Percentiles rank a stretch among this genome's conserved stretches.
These are phyloP conservation scores for Erynnis tages DNA, from an alignment of 2,888 invertebrate species.

Conservation along the genomic window DNA sequence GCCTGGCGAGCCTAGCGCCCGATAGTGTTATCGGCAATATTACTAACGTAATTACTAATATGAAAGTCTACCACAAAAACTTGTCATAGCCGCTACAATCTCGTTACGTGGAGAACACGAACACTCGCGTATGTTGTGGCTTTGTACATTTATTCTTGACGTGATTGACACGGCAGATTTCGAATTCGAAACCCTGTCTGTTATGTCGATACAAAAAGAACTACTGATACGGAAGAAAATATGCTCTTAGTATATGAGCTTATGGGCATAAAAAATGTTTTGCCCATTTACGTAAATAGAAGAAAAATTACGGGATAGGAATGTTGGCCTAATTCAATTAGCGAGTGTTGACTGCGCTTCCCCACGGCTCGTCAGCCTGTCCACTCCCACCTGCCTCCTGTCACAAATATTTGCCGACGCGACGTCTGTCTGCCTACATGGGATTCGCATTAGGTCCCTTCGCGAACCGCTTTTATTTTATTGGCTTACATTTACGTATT, in stretches of 20 bases:
- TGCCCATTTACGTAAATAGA: too few relatives aligned
- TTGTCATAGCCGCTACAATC: conserved; percentile 24
- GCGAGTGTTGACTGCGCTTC: conserved; percentile 16
- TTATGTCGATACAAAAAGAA: too few relatives aligned
- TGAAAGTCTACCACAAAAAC: conserved; percentile 34
- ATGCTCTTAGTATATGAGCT: too few relatives aligned
- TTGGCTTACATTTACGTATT: conserved; percentile 3
- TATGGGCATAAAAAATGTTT: too few relatives aligned
- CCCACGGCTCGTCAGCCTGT: conserved; percentile 4
- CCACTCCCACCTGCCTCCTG: conserved; percentile 10
- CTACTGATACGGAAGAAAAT: too few relatives aligned
- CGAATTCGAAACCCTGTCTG: too few relatives aligned
- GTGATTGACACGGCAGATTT: too few relatives aligned
- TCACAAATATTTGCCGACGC: conserved; percentile 52
- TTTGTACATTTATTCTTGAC: background rate
- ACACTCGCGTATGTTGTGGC: background rate
- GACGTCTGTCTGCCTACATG: conserved; percentile 46
- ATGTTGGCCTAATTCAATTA: conserved; percentile 22
- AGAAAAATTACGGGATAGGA: background rate
- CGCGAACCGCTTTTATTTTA: conserved; percentile 22
- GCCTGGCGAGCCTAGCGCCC: conserved; percentile 36
- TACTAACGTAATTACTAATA: conserved; percentile 29
- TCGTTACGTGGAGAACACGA: conserved; percentile 16
- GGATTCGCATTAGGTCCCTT: conserved; percentile 59
- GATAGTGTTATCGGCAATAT: conserved; percentile 40